phyloP scores from a whole-genome alignment of 2,113 vertebrate species.

The Psettodes erumei region DNA sequence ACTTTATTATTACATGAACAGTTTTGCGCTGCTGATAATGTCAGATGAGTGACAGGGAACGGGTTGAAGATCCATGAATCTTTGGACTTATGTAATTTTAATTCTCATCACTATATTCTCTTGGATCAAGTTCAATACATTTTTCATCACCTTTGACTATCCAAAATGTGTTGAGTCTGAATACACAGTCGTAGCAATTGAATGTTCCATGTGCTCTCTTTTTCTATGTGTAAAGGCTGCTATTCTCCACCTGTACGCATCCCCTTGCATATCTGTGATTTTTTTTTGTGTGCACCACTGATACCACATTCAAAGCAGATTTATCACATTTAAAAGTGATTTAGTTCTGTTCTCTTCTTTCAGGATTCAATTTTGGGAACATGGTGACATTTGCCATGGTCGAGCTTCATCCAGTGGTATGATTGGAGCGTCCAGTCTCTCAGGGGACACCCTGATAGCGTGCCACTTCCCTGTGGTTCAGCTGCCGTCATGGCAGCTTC shows the following conservation, averaged over 20 bases:
- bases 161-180: neutral
- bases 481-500: conserved; percentile 88
- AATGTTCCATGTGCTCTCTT: neutral
- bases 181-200: neutral
- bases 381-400: conserved; percentile 39
- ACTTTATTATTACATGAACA: neutral
- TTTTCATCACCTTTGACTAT: neutral
- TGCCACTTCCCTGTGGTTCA: conserved; percentile 93
- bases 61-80: no score
- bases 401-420: conserved; percentile 72
- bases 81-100: neutral
- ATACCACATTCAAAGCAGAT: neutral
- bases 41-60: neutral
- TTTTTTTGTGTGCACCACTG: neutral
- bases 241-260: neutral
- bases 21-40: neutral
- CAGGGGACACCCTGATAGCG: conserved; percentile 92
- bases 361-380: conserved; percentile 30
- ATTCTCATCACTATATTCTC: neutral
- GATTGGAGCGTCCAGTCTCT: conserved; percentile 91
- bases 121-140: neutral
- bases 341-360: conserved; percentile 1
- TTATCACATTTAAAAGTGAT: neutral
- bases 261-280: neutral
- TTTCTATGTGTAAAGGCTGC: neutral